Conservation (phyloP, 2,888 invertebrate species). For the Sthenelais limicola region DNA sequence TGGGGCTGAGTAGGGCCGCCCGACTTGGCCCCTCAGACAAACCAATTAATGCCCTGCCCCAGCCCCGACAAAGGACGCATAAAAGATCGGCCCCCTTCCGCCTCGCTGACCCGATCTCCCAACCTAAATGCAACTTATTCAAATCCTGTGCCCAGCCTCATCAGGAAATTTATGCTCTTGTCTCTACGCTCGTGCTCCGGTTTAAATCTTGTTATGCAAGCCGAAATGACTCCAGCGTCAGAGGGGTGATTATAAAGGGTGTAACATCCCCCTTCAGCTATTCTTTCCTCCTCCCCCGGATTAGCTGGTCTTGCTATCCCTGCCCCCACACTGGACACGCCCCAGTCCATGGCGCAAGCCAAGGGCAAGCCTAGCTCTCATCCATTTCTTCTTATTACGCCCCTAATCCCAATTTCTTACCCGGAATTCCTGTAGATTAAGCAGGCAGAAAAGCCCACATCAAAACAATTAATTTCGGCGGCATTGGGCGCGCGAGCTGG, state of each 20-base stretch:
- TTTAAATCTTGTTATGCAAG: conserved; percentile 40
- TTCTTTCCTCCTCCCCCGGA: conserved; percentile 34
- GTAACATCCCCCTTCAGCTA: conserved; percentile 30
- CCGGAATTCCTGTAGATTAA: conserved; percentile 33
- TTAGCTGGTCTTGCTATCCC: conserved; percentile 4
- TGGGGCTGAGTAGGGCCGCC: conserved; percentile 29
- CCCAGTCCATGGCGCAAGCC: background rate
- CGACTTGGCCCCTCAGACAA: conserved; percentile 31
- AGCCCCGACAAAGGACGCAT: conserved; percentile 31
- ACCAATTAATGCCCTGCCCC: conserved; percentile 34
- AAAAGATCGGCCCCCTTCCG: conserved; percentile 31
- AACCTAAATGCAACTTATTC: conserved; percentile 34
- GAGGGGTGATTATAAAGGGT: conserved; percentile 35
- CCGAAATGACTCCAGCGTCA: conserved; percentile 32
- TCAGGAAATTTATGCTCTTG: conserved; percentile 35
- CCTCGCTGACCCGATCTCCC: conserved; percentile 17
- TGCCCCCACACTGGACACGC: background rate
- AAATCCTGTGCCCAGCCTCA: conserved; percentile 25
- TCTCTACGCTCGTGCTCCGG: conserved; percentile 31
- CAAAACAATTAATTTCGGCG: conserved; percentile 39
- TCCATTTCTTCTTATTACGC: conserved; percentile 38
- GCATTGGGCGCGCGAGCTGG: background rate
- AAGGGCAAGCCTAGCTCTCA: conserved; percentile 2
- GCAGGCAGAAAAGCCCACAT: conserved; percentile 37
- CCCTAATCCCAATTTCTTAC: conserved; percentile 39